Base-by-base conservation (phyloP, 2,797 vertebrate species). In the Percopsis omiscomaycus region DNA sequence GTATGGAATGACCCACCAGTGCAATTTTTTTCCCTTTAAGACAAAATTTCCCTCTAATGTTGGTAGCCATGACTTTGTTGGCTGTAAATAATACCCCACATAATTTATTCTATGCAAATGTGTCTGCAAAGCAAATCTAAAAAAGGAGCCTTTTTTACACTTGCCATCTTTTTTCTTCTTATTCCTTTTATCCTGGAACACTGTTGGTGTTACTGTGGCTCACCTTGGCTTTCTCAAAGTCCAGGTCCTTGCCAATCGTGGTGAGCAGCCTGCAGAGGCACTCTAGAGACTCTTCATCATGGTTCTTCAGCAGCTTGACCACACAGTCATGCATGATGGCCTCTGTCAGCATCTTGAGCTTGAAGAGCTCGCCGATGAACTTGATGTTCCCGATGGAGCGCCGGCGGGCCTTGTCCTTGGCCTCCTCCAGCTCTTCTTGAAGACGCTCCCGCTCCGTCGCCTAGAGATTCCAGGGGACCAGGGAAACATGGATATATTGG, bases 311-410 rank as follows among this genome's bases (percentile, higher is more conserved):
- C 82, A 99, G 93, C 88, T 99, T 99, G 16, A 99, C 96, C 71
- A 99, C 94, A 0, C 97, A 99, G 87, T 99, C 97, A 0, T 98
- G 97, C 97, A 99, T 99, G 90, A 99, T 99, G 77, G 96, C 95
- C 77, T 99, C 97, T 0, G 96, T 98, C 84, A 99, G 77, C 97
- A 99, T 99, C 87, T 97, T 98, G 14, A 99, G 94, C 74, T 99
- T 99, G 85, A 98, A 99, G 11, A 99, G 96, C 77, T 99, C 97
- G 0, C 96, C 96, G 0, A 99, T 99, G 87, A 99, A 99, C 77
- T 95, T 95, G 68, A 99, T 99, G 85, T 99, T 99, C 54, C 97
- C 97, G 0, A 98, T 98, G 82, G 97, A 99, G 46, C 97, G 93
- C 68, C 95, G 88, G 0, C 97, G 90, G 27, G 97, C 97, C 76